These are phyloP conservation scores for Sylvietta virens DNA, from an alignment of 2,113 vertebrate species.

Conservation along the genomic window DNA sequence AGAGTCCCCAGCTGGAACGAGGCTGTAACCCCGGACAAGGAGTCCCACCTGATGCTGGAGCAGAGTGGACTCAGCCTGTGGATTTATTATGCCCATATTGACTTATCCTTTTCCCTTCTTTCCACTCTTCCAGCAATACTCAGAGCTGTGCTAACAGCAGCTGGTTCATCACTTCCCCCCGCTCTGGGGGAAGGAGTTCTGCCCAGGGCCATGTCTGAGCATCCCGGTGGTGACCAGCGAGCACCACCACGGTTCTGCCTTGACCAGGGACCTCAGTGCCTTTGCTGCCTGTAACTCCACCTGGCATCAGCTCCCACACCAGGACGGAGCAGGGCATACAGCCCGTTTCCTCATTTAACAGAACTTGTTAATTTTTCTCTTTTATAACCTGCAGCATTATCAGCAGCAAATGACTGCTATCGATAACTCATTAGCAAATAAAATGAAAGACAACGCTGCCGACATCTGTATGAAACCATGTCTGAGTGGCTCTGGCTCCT, in stretches of 20 bases:
- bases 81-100: background rate
- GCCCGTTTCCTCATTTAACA: conserved; percentile 1
- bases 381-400: conserved; percentile 65
- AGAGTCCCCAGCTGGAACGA: background rate
- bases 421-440: conserved; percentile 78
- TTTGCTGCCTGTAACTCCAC: background rate
- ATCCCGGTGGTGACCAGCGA: background rate
- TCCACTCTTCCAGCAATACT: background rate
- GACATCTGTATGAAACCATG: conserved; percentile 66
- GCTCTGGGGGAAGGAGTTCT: background rate
- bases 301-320: background rate
- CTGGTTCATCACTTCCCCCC: background rate
- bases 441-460: conserved; percentile 68
- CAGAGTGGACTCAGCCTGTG: background rate
- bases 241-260: background rate
- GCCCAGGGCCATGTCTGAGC: background rate
- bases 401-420: conserved; percentile 69
- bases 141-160: background rate
- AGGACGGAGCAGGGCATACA: background rate
- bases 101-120: background rate
- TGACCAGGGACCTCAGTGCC: background rate
- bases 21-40: background rate
- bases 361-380: conserved; percentile 61
- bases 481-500: conserved; percentile 55
- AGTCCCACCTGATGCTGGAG: background rate